phyloP scores from a whole-genome alignment of 1,140 invertebrate genomes.

The Lepidotrigona ventralis region DNA sequence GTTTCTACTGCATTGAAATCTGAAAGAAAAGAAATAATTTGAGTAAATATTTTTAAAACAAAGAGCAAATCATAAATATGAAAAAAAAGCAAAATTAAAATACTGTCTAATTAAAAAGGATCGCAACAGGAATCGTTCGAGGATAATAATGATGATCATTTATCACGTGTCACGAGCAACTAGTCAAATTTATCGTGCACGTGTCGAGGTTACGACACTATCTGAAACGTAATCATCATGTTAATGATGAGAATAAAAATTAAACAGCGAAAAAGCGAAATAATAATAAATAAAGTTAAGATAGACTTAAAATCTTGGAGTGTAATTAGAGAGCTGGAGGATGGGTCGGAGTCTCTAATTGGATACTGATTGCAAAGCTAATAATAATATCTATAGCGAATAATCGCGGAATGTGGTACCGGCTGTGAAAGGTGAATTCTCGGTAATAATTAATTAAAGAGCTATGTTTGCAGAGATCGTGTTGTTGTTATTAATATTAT shows the following conservation, averaged over 20 bases:
- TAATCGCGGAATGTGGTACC: conserved; percentile 26
- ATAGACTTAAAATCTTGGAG: conserved; percentile 63
- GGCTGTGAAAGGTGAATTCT: conserved; percentile 19
- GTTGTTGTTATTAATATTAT: conserved; percentile 6
- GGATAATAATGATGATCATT: too few relatives aligned
- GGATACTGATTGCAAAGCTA: conserved; percentile 53
- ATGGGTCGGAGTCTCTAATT: conserved; percentile 43
- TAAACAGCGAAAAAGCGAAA: not conserved
- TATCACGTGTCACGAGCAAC: not conserved
- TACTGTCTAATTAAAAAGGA: too few relatives aligned
- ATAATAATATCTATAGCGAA: conserved; percentile 43
- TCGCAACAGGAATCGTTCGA: too few relatives aligned
- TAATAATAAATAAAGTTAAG: conserved; percentile 66
- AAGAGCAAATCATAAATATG: too few relatives aligned
- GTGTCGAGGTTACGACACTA: too few relatives aligned
- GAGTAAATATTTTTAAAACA: too few relatives aligned
- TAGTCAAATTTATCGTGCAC: not conserved
- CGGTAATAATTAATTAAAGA: conserved; percentile 40
- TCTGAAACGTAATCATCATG: conserved; percentile 60
- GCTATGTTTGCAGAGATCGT: not conserved
- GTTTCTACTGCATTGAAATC: too few relatives aligned
- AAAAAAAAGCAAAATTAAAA: too few relatives aligned
- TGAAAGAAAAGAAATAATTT: too few relatives aligned
- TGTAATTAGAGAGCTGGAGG: conserved; percentile 60
- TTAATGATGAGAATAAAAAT: conserved; percentile 57